Evolutionary conservation across 2,113 vertebrate genomes (phyloP).

Genomic region (Nycticorax nycticorax): DNA sequence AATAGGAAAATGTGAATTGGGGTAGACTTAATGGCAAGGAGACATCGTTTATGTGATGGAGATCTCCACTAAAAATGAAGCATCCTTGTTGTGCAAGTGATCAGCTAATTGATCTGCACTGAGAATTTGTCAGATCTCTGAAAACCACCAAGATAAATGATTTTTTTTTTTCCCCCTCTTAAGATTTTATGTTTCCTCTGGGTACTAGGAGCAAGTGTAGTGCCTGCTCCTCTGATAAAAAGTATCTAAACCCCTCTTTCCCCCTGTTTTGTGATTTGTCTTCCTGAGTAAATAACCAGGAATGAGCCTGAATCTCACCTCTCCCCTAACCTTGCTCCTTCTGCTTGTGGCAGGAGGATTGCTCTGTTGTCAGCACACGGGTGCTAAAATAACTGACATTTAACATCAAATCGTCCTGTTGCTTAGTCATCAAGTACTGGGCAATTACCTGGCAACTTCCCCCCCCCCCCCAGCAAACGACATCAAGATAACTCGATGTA

Average conservation of each 20-base stretch:
- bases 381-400: background rate
- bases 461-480: too few relatives aligned
- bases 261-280: fast-evolving
- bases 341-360: background rate
- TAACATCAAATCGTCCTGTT: background rate
- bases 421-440: background rate
- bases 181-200: background rate
- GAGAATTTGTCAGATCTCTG: background rate
- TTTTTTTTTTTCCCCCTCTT: background rate
- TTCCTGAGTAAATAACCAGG: background rate
- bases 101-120: background rate
- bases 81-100: background rate
- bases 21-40: background rate
- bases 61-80: background rate
- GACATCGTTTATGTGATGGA: background rate
- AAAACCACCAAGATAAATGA: background rate
- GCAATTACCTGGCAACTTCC: background rate
- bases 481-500: too few relatives aligned
- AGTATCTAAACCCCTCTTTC: fast-evolving
- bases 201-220: background rate
- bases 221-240: background rate
- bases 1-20: background rate
- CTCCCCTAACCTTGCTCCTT: background rate
- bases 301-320: background rate
- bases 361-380: background rate